A percentile compares a stretch with the other conserved stretches of the same genome.
phyloP scores from a whole-genome alignment of 53 echinoderm and acorn worm genomes.

The Echinarachnius parma region DNA sequence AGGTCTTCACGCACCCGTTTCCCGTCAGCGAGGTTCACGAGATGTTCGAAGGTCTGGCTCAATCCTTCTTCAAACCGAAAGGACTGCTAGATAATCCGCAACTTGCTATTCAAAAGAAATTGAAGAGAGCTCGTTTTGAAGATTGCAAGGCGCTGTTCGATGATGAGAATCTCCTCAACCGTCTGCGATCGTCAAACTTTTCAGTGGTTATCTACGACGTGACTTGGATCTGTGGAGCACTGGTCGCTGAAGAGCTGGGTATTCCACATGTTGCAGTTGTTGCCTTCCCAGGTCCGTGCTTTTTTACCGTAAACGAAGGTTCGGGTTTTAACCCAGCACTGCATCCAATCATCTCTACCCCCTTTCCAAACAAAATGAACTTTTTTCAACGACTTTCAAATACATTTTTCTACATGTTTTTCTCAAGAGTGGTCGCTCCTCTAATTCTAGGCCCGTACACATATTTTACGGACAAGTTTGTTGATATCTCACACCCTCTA shows the following conservation, averaged over 20 bases:
- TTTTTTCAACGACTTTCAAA: conserved; percentile 2
- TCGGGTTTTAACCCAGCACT: conserved; percentile 11
- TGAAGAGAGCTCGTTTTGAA: not conserved
- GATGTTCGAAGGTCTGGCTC: no score
- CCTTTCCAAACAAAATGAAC: conserved; percentile 5
- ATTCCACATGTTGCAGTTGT: not conserved
- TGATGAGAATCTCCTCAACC: not conserved
- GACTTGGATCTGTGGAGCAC: conserved; percentile 25
- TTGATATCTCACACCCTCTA: no score
- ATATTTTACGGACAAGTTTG: no score
- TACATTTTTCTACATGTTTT: not conserved
- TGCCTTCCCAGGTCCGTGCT: not conserved
- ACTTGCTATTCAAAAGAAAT: no score
- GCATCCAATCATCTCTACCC: not conserved
- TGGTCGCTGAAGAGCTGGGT: conserved; percentile 6
- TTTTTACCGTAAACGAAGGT: not conserved
- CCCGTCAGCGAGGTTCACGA: conserved; percentile 21
- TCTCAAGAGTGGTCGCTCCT: not conserved
- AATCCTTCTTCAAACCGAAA: no score
- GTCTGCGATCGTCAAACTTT: conserved; percentile 16
- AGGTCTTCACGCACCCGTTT: conserved; percentile 46
- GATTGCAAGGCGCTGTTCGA: conserved; percentile 9
- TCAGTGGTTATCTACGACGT: conserved; percentile 20
- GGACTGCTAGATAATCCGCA: no score
- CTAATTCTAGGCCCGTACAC: no score